A percentile compares a stretch with the other conserved stretches of the same genome.
These are phyloP conservation scores for Mus spretus DNA, from an alignment of 2,797 vertebrate genomes.

Conservation along the genomic window DNA sequence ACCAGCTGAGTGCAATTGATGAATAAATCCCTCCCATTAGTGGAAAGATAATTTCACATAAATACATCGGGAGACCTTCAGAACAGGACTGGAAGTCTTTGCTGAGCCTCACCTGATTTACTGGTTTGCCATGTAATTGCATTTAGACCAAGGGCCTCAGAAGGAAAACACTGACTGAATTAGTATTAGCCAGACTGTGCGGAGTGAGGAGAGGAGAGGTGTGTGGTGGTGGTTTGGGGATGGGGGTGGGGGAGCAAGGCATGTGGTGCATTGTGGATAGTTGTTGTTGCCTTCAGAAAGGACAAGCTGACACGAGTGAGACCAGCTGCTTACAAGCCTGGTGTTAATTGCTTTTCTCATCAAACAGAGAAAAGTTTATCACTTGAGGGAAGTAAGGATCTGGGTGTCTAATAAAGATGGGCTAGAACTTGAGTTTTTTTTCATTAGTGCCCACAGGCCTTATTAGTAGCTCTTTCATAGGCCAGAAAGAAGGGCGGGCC, in stretches of 20 bases:
- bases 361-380: slow-evolving; percentile 92
- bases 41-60: slow-evolving; percentile 88
- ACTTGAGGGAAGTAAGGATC: slow-evolving; percentile 89
- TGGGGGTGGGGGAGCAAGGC: slow-evolving; percentile 79
- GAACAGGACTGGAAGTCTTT: slow-evolving; percentile 83
- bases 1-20: slow-evolving; percentile 78
- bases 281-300: slow-evolving; percentile 95
- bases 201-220: not conserved
- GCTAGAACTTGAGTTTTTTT: slow-evolving; percentile 63
- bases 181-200: slow-evolving; percentile 94
- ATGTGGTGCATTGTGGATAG: slow-evolving; percentile 89
- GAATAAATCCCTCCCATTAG: slow-evolving; percentile 86
- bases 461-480: not conserved
- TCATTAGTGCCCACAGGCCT: slow-evolving; percentile 23
- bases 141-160: slow-evolving; percentile 94
- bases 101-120: slow-evolving; percentile 85
- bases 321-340: slow-evolving; percentile 91
- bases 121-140: slow-evolving; percentile 92
- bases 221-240: not conserved
- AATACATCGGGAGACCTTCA: slow-evolving; percentile 86
- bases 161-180: slow-evolving; percentile 95
- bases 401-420: slow-evolving; percentile 87
- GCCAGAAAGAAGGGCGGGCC: not conserved
- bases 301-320: slow-evolving; percentile 90
- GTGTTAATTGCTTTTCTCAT: slow-evolving; percentile 93